Conservation (phyloP, 2,797 vertebrate genomes). For the Pseudotriccus pelzelni region DNA sequence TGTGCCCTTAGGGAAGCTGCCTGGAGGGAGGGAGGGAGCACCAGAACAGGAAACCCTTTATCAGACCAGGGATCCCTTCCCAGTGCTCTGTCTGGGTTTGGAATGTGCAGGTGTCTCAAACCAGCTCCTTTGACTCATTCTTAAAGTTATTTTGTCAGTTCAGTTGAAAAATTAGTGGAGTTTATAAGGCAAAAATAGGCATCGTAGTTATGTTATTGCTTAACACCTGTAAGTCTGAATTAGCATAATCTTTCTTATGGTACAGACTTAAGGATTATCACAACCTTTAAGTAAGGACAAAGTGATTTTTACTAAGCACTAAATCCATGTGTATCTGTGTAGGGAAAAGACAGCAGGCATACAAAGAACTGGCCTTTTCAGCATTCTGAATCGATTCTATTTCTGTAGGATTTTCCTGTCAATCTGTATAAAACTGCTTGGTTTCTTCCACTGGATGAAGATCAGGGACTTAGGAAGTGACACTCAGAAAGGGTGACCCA, state of each 20-base stretch:
- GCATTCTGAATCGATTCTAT: background rate
- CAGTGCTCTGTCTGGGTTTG: background rate
- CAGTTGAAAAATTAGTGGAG: background rate
- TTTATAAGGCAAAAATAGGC: background rate
- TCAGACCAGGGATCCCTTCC: background rate
- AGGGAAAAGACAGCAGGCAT: background rate
- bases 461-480: background rate
- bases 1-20: background rate
- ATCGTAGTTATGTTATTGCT: background rate
- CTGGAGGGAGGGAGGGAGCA: background rate
- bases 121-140: background rate
- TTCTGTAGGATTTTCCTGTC: background rate
- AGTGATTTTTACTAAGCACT: background rate
- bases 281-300: background rate
- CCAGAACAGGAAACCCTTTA: background rate
- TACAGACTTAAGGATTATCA: background rate
- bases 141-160: background rate
- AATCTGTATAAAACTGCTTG: background rate
- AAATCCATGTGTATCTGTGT: background rate
- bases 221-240: background rate
- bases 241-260: background rate
- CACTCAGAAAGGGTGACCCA: background rate
- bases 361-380: background rate
- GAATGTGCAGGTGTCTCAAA: background rate
- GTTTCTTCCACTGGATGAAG: background rate